Evolutionary conservation across 1,140 invertebrate genomes (phyloP).

Genomic region (Branchinecta lynchi): DNA sequence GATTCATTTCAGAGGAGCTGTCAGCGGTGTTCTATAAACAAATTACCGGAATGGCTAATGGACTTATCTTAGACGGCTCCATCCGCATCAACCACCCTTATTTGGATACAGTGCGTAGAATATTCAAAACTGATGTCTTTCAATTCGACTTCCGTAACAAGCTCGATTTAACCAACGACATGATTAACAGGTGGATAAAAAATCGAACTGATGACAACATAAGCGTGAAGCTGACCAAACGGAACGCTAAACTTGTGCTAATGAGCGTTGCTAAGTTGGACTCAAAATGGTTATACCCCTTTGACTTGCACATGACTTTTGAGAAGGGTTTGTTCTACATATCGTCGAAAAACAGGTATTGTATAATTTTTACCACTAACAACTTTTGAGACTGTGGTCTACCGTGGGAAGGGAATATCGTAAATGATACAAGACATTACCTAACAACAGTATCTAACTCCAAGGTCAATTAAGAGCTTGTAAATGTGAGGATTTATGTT

Average conservation of each 20-base stretch:
- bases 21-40: background rate
- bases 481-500: too few relatives aligned
- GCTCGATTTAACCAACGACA: constrained; percentile 19
- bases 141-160: constrained; percentile 26
- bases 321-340: constrained; percentile 29
- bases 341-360: constrained; percentile 23
- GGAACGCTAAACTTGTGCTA: constrained; percentile 25
- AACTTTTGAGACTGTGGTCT: too few relatives aligned
- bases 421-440: too few relatives aligned
- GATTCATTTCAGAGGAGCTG: background rate
- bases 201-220: constrained; percentile 24
- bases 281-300: constrained; percentile 28
- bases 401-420: too few relatives aligned
- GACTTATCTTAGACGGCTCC: background rate
- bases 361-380: too few relatives aligned
- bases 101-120: background rate
- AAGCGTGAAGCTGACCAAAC: constrained; percentile 23
- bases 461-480: too few relatives aligned
- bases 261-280: constrained; percentile 26
- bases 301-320: constrained; percentile 28
- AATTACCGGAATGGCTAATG: background rate
- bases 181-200: constrained; percentile 27
- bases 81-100: background rate
- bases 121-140: constrained; percentile 19
- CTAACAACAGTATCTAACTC: too few relatives aligned